These are phyloP conservation scores for Caenorhabditis wallacei DNA, from an alignment of 2,888 invertebrate species.

Conservation along the genomic window DNA sequence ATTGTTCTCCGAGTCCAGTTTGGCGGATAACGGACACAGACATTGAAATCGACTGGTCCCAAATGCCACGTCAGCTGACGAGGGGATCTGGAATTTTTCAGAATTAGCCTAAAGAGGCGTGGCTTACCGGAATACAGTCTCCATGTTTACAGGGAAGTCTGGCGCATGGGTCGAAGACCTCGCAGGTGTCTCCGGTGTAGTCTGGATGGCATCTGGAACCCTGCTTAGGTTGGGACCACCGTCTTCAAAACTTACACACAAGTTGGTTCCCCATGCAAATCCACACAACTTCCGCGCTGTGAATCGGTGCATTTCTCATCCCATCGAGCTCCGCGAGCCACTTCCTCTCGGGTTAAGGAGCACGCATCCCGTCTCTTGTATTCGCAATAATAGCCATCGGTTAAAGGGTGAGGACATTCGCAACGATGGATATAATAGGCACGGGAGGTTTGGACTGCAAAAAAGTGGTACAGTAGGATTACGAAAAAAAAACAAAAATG, in stretches of 20 bases:
- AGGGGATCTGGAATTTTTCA: conserved; percentile 30
- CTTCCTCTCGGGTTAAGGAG: conserved; percentile 62
- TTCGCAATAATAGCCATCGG: conserved; percentile 61
- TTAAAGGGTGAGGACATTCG: conserved; percentile 42
- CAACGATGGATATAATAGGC: conserved; percentile 52
- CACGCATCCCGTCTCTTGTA: conserved; percentile 60
- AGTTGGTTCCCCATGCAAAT: conserved; percentile 50
- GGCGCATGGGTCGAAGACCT: conserved; percentile 69
- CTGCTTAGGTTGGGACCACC: too few relatives aligned
- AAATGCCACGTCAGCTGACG: conserved; percentile 34
- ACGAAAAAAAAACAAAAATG: conserved; percentile 11
- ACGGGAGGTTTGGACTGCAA: conserved; percentile 23
- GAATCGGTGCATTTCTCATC: conserved; percentile 64
- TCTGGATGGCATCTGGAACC: conserved; percentile 63
- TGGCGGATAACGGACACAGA: conserved; percentile 60
- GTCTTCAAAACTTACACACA: conserved; percentile 61
- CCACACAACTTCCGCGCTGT: conserved; percentile 63
- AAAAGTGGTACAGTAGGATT: not conserved
- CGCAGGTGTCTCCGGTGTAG: conserved; percentile 69
- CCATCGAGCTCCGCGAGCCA: conserved; percentile 49
- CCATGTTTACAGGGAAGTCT: conserved; percentile 67
- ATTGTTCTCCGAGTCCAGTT: conserved; percentile 33
- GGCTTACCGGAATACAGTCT: conserved; percentile 66
- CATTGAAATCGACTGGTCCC: conserved; percentile 60
- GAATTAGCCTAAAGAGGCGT: not conserved